Conservation (phyloP, 2,113 vertebrate species). For the Rhinopomastus cyanomelas region DNA sequence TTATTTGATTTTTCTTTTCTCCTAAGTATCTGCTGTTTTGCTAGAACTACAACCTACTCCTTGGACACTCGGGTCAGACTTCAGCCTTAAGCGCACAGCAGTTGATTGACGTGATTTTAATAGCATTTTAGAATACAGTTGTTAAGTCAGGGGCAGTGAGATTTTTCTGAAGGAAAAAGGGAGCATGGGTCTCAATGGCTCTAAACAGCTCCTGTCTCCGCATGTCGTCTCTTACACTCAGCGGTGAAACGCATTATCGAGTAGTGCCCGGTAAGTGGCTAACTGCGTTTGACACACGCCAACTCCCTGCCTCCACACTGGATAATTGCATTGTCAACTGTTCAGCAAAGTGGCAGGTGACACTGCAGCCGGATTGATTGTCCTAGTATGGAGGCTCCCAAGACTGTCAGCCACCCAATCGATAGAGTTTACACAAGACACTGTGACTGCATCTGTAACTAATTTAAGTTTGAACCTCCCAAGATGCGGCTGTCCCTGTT, state of each 20-base stretch:
- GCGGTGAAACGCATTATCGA: slow-evolving; percentile 77
- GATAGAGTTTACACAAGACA: slow-evolving; percentile 85
- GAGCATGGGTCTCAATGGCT: slow-evolving; percentile 73
- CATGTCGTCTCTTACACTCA: slow-evolving; percentile 60
- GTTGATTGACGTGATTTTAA: slow-evolving; percentile 71
- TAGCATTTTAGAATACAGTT: slow-evolving; percentile 78
- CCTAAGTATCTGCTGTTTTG: neutral
- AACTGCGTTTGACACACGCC: slow-evolving; percentile 87
- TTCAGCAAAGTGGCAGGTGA: slow-evolving; percentile 87
- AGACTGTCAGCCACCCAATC: slow-evolving; percentile 84
- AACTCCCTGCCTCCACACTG: slow-evolving; percentile 86
- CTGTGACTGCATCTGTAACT: slow-evolving; percentile 85
- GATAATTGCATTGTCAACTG: slow-evolving; percentile 90
- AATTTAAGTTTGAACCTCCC: slow-evolving; percentile 81
- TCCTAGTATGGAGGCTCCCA: slow-evolving; percentile 76
- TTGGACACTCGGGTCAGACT: slow-evolving; percentile 41
- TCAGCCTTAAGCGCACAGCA: slow-evolving; percentile 37
- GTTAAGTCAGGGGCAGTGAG: slow-evolving; percentile 68
- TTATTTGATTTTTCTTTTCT: neutral
- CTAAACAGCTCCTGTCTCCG: slow-evolving; percentile 74
- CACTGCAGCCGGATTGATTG: slow-evolving; percentile 82
- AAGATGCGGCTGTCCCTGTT: slow-evolving; percentile 52
- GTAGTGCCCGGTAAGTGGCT: slow-evolving; percentile 80
- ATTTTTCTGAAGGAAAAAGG: slow-evolving; percentile 45
- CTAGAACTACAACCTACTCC: neutral